phyloP scores from a whole-genome alignment of 2,888 invertebrate genomes.

The Macropis europaea region DNA sequence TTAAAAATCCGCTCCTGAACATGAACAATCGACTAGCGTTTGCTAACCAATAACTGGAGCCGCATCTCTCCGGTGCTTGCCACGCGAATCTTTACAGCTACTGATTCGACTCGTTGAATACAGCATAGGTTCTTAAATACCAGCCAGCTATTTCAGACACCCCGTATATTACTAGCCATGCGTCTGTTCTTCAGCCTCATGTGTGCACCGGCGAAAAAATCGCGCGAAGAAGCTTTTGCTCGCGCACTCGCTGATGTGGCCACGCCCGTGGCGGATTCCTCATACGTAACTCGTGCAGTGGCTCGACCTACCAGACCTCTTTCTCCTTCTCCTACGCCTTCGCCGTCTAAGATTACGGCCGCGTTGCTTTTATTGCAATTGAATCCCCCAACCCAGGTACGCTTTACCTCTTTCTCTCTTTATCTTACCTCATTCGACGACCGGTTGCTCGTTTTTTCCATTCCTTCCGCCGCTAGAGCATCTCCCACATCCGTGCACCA shows the following conservation, averaged over 20 bases:
- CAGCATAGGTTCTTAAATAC: too few species aligned
- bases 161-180: too few species aligned
- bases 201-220: constrained; percentile 53
- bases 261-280: constrained; percentile 80
- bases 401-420: constrained; percentile 30
- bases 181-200: constrained; percentile 15
- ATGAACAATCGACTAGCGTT: too few species aligned
- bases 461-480: constrained; percentile 35
- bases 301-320: constrained; percentile 78
- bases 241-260: constrained; percentile 75
- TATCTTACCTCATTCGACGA: constrained; percentile 13
- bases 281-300: constrained; percentile 80
- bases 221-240: constrained; percentile 67
- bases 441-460: constrained; percentile 25
- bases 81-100: too few species aligned
- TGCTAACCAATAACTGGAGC: too few species aligned
- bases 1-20: too few species aligned
- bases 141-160: too few species aligned
- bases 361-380: constrained; percentile 79
- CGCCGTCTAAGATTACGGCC: constrained; percentile 73
- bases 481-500: constrained; percentile 47
- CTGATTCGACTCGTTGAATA: too few species aligned
- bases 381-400: constrained; percentile 67
- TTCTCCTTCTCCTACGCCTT: constrained; percentile 69
- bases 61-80: too few species aligned